Evolutionary conservation across 2,113 vertebrate genomes (phyloP), one percentile per base, ranked within the genome.

Genomic region (Dendrocopos noguchii): DNA sequence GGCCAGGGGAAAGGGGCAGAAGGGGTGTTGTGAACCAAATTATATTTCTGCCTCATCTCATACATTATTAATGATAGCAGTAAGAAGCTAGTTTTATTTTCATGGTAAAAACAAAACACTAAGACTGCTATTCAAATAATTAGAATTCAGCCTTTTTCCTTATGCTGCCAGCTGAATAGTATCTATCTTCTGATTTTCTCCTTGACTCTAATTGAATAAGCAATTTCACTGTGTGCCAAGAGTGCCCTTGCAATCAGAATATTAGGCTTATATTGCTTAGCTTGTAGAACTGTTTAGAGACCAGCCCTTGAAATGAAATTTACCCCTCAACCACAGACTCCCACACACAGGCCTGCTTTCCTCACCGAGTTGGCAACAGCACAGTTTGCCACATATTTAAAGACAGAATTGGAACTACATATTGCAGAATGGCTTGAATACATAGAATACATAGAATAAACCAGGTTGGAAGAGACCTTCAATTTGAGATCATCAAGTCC

Each of bases 131-230:
- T 86, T 96, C 81, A 90, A 79, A 95, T 80, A 59, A 92, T 86
- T 79, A 93, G 75, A 88, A 94, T 95, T 88, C 72, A 96, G 70
- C 47, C 67, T 92, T 59, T 78, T 91, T 25, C 21, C 80, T 90
- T 80, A 72, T 92, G 78, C 61, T 96, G 91, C 75, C 84, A 97
- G 78, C 57, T 90, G 84, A 92, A 91, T 71, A 73, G 50, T 56
- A 65, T 60, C 89, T 80, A 79, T 74, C 71, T 92, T 52, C 79
- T 84, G 57, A 87, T 91, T 95, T 96, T 91, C 91, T 83, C 88
- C 44, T 79, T 87, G 79, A 95, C 94, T 96, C 90, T 91, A 97
- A 96, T 96, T 97, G 80, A 96, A 88, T 94, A 91, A 78, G 55
- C 85, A 91, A 80, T 76, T 91, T 90, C 84, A 82, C 84, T 89